Conservation (phyloP, 2,113 vertebrate genomes). For the Neodontobutis hainanensis region DNA sequence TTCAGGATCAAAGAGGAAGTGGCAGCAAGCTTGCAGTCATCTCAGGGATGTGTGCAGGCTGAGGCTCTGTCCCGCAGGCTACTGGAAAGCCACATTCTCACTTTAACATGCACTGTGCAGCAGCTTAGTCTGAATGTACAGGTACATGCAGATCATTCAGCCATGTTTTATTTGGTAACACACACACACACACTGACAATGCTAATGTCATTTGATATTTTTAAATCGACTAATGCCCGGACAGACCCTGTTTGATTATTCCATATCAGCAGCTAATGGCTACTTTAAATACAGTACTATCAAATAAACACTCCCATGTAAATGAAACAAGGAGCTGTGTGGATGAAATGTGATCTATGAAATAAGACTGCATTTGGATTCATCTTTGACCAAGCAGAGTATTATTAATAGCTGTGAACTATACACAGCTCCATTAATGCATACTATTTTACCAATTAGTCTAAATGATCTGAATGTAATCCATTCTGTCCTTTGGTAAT, state of each 20-base stretch:
- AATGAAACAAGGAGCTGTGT: conserved; percentile 16
- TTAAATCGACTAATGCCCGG: too few relatives aligned
- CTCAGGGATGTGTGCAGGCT: conserved; percentile 63
- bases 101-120: conserved; percentile 81
- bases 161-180: too few relatives aligned
- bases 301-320: conserved; percentile 19
- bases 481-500: conserved; percentile 28
- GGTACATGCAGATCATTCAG: conserved; percentile 54
- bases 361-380: conserved; percentile 26
- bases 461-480: conserved; percentile 33
- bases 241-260: neutral
- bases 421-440: conserved; percentile 20
- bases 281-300: conserved; percentile 6
- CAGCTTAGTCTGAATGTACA: conserved; percentile 83
- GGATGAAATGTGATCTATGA: conserved; percentile 18
- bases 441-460: conserved; percentile 24
- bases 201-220: too few relatives aligned
- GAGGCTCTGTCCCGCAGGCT: conserved; percentile 74
- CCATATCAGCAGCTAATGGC: conserved; percentile 21
- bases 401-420: conserved; percentile 9
- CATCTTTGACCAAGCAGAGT: conserved; percentile 15
- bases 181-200: too few relatives aligned
- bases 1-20: conserved; percentile 83
- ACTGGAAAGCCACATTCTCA: conserved; percentile 84
- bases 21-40: conserved; percentile 68